Evolutionary conservation across 2,113 vertebrate species (phyloP).

Genomic region (Toxotes jaculatrix): DNA sequence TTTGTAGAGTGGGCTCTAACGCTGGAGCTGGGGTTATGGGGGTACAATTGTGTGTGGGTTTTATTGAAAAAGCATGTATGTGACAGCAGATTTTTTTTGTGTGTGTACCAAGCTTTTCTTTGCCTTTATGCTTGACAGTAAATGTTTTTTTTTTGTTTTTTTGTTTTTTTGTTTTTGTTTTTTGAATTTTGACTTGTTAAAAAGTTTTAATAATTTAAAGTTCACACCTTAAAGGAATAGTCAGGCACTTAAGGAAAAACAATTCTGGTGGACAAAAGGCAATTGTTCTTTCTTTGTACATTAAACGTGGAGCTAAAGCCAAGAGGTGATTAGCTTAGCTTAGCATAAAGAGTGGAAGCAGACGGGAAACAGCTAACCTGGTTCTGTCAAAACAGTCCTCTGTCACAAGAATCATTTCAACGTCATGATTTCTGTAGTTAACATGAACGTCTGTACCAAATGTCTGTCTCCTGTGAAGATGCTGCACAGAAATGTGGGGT

Average conservation of each 20-base stretch:
- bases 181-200: slow-evolving; percentile 13
- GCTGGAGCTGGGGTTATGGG: slow-evolving; percentile 46
- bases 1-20: slow-evolving; percentile 53
- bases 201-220: slow-evolving; percentile 38
- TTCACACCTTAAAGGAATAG: background rate
- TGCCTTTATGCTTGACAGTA: slow-evolving; percentile 28
- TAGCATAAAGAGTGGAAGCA: background rate
- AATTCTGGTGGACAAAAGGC: background rate
- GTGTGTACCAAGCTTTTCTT: slow-evolving; percentile 6
- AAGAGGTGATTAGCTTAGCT: background rate
- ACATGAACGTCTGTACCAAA: too few relatives aligned
- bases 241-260: slow-evolving; percentile 9
- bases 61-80: slow-evolving; percentile 44
- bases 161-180: background rate
- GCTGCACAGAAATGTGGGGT: background rate
- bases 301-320: too few relatives aligned
- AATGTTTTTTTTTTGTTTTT: slow-evolving; percentile 47
- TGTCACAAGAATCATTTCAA: too few relatives aligned
- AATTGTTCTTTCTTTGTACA: background rate
- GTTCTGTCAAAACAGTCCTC: too few relatives aligned
- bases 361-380: background rate
- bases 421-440: too few relatives aligned
- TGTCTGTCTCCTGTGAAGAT: background rate
- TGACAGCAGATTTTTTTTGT: slow-evolving; percentile 49
- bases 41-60: slow-evolving; percentile 59